Base-by-base conservation (phyloP, 1,140 invertebrate species). In the Meloidogyne hapla region DNA sequence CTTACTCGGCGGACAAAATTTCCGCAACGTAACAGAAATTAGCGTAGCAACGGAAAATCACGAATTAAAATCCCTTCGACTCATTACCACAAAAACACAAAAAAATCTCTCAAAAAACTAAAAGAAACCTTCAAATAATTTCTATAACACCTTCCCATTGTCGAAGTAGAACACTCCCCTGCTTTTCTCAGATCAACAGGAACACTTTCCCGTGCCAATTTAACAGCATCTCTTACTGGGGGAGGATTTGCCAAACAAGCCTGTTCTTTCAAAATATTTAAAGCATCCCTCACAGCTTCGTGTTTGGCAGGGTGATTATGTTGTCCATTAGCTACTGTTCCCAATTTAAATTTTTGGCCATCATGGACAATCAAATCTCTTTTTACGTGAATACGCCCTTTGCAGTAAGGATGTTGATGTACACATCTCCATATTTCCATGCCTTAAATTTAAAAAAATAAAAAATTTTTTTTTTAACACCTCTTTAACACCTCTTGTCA, bases 101-200 rank as follows among this genome's bases (percentile, higher is more conserved):
- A 2, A 9, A 42, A 42, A 42, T 10, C 40, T 6, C 8, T 21
- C n/a, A 8, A 33, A 33, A 1, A 33, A 33, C 33, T 8, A 33
- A 33, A 33, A 33, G 33, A 56, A 56, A 56, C 48, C 48, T 56
- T 56, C n/a, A 56, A 56, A 56, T 56, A 56, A 56, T 56, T 56
- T 56, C 48, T 56, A 56, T 48, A 56, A 56, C 48, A 56, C n/a
- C 48, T 56, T 1, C 48, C 48, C 48, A 56, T 56, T 21, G 13
- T 48, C 4, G 45, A 5, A 56, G 48, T 56, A 56, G n/a, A 56
- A 56, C 45, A 48, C 18, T 48, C 45, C 3, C 45, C 45, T 4
- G 45, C 45, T 15, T 48, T 48, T 15, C 45, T 15, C 13, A 48
- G 2, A 15, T 48, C 45, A 48, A 48, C 15, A 15, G 45, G 45